Base-by-base conservation (phyloP, 2,113 vertebrate species). In the Petrocephalus microphthalmus region DNA sequence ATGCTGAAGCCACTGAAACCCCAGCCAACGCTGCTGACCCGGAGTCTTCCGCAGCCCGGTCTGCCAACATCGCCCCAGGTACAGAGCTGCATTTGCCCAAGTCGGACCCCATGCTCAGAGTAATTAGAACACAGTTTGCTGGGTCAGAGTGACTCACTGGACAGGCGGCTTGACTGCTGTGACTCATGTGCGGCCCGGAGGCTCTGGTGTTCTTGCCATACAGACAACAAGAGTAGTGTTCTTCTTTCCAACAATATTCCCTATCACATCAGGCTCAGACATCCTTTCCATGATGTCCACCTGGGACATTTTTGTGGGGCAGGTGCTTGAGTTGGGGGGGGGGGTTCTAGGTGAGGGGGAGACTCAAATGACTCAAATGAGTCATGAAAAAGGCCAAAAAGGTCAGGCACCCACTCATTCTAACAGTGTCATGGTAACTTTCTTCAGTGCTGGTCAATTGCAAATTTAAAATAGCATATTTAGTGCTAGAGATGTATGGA, bases 31-130 rank as follows among this genome's bases (percentile, higher is more conserved):
- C 93, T 81, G 94, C 96, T 1, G 95, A 97, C 91, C 97, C 97
- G 56, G 96, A 96, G 84, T 25, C 45, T 6, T 6, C 15, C 33
- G 17, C 29, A 42, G 33, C 33, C 33, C 71, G 17, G 29, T 78
- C 71, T 5, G 71, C 0, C 47, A 96, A 87, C 88, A 97, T 99
- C 1, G 97, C 98, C 45, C 98, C 98, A 92, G 98, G 98, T 99
- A 95, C 13, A 13, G 71, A 78, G 94, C 22, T 93, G 71, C 52
- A 71, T 45, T 60, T 52, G 33, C 15, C 33, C 71, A 19, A 29
- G 52, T 82, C 29, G 42, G 45, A 7, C 7, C n/a, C 64, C 64
- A 20, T 25, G 45, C 82, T 52, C 22, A 52, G 10, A 78, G 71
- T 78, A 42, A 78, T 78, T 42, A 42, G 29, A 78, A 78, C 33